These are phyloP conservation scores for Eustalomyia histrio DNA, from an alignment of 2,888 invertebrate species.

Conservation along the genomic window DNA sequence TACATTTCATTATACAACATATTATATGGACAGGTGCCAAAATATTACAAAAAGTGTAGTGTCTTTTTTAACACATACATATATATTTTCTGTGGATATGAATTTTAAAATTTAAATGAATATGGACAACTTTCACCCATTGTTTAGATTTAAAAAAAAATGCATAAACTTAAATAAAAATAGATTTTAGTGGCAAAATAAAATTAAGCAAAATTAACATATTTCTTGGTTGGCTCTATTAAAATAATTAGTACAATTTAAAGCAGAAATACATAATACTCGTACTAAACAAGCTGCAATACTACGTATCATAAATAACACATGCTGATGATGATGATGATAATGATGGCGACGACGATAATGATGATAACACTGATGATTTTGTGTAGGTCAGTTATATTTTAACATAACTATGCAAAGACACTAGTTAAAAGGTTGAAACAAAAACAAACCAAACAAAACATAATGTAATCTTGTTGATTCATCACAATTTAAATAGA, in stretches of 20 bases:
- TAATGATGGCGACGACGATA: too few species aligned
- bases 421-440: too few species aligned
- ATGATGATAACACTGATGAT: not conserved
- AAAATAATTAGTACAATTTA: not conserved
- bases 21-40: conserved; percentile 19
- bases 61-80: not conserved
- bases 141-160: not conserved
- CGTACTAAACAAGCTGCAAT: not conserved
- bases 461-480: not conserved
- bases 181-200: not conserved
- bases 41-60: not conserved
- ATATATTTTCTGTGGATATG: not conserved
- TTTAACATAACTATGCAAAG: not conserved
- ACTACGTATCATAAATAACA: too few species aligned
- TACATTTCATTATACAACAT: too few species aligned
- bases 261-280: not conserved
- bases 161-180: not conserved
- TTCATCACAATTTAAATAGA: not conserved
- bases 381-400: not conserved
- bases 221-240: not conserved
- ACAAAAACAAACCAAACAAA: not conserved
- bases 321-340: too few species aligned
- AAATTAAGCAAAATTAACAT: not conserved
- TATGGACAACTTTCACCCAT: conserved; percentile 12
- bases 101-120: not conserved